A percentile compares a stretch with the other conserved stretches of the same genome.
These are phyloP conservation scores for Nineta flava DNA, from an alignment of 2,888 invertebrate genomes.

Conservation along the genomic window DNA sequence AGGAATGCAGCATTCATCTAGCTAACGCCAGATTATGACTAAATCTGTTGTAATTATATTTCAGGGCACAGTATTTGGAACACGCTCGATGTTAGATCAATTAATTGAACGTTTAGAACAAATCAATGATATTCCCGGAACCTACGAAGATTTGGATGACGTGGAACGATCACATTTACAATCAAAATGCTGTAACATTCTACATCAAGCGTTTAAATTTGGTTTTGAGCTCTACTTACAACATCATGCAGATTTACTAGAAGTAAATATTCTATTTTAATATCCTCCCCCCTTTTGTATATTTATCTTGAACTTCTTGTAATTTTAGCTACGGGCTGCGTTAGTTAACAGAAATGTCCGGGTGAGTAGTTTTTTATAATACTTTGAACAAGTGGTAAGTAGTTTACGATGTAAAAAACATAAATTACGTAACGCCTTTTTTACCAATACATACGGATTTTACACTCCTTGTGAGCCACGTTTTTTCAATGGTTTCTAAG, in stretches of 20 bases:
- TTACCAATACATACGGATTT: too few relatives aligned
- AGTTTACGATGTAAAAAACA: too few relatives aligned
- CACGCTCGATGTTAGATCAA: slow-evolving; percentile 4
- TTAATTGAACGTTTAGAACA: slow-evolving; percentile 39
- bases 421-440: too few relatives aligned
- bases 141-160: slow-evolving; percentile 34
- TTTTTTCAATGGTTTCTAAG: too few relatives aligned
- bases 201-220: slow-evolving; percentile 78
- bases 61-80: background rate
- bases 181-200: slow-evolving; percentile 52
- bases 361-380: too few relatives aligned
- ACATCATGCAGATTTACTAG: background rate
- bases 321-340: too few relatives aligned
- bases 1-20: too few relatives aligned
- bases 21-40: background rate
- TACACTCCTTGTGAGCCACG: too few relatives aligned
- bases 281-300: too few relatives aligned
- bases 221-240: slow-evolving; percentile 57
- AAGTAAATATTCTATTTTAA: slow-evolving; percentile 1
- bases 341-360: too few relatives aligned
- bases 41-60: background rate
- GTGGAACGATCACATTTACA: slow-evolving; percentile 40
- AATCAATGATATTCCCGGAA: slow-evolving; percentile 30
- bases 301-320: background rate
- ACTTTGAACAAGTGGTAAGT: too few relatives aligned